Evolutionary conservation across 2,113 vertebrate species (phyloP), one percentile per base, ranked within the genome.

Genomic region (Oreochromis niloticus): DNA sequence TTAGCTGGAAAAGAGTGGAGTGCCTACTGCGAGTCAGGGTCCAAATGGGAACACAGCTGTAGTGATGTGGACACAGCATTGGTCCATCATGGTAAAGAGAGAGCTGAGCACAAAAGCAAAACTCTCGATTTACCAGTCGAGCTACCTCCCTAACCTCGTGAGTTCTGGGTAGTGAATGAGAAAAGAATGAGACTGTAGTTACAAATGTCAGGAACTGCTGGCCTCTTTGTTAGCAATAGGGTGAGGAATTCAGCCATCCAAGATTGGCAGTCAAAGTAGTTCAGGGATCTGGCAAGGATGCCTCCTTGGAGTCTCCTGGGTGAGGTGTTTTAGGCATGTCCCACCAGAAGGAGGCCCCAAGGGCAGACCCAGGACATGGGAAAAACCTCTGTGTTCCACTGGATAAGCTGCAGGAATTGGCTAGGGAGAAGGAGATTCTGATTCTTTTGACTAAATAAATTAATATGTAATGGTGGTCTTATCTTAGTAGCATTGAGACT

Each of bases 401-500:
- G 56, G 27, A 59, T 59, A 30, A 27, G 27, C 56, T 59, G 56
- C 27, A 59, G 0, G 56, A 59, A 30, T 16, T 59, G 7, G 22
- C 54, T 56, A 56, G 22, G 10, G n/a, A 50, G 48, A 19, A 2
- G 4, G n/a, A 14, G 0, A 30, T 30, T 30, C 13, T 16, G 56
- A 59, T 59, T 9, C 2, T 16, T 16, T 59, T 59, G 24, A 59
- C 56, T 59, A 59, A 16, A 59, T 59, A 59, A 59, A 59, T 59
- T 0, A 16, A 30, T 16, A 30, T 9, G 16, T 5, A 43, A 41
- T 43, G 19, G 19, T 68, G n/a, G 12, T 43, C n/a, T 24, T 0
- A n/a, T 43, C 7, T 43, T 71, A 0, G n/a, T n/a, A 14, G 13
- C 5, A 1, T 24, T 8, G 12, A 16, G n/a, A 41, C 13, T 24